Evolutionary conservation across 2,113 vertebrate species (phyloP), one percentile per base, ranked within the genome.

Genomic region (Dipodomys merriami): DNA sequence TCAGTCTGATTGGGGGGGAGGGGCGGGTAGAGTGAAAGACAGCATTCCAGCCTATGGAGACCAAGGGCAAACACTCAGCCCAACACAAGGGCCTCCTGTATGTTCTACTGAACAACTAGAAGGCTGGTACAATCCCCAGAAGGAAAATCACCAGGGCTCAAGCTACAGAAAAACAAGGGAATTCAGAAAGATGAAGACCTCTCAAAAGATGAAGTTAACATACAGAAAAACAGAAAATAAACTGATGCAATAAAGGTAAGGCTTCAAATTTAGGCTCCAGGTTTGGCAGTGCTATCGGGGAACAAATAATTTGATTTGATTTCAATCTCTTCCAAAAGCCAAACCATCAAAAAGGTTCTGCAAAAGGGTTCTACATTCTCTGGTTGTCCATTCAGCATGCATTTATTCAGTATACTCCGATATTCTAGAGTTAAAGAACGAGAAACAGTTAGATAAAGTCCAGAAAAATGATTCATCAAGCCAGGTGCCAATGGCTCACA

Each of bases 111-210:
- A 62, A 88, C 9, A 83, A 23, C 15, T 22, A 6, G 53, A 83
- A 90, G 7, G 2, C 71, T 64, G 74, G 5, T 29, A 12, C 57
- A 44, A 65, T 79, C 49, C 87, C 20, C 39, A 77, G 22, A 69
- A 79, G n/a, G n/a, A 49, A 92, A 85, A 69, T 20, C 30, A 60
- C 18, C 11, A 65, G 33, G 7, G 1, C 69, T 71, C 65, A 39
- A 86, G 13, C 2, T 20, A 91, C 30, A 49, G 23, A 88, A 84
- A 33, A 62, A 20, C 19, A 77, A 79, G 83, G 30, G 33, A 88
- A 67, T 83, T 65, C 62, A 86, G 83, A 95, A 91, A 86, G 30
- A 86, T 13, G 23, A 80, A 76, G 53, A 86, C 3, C 33, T 86
- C 23, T 15, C 19, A 92, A 86, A 69, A 27, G 12, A 86, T 95